phyloP scores from a whole-genome alignment of 2,888 invertebrate genomes.

The Isoperla grammatica region DNA sequence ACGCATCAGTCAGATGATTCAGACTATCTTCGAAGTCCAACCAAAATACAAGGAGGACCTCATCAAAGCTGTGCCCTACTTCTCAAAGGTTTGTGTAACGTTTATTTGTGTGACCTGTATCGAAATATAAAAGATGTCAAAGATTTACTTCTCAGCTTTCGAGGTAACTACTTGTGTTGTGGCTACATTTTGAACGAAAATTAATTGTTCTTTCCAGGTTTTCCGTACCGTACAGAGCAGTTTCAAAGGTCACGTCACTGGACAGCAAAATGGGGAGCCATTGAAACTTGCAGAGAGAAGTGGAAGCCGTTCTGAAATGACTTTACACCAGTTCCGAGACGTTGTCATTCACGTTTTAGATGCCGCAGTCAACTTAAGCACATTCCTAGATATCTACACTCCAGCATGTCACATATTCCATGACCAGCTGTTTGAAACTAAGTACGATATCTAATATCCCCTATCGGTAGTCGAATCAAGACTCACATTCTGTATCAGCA shows the following conservation, averaged over 20 bases:
- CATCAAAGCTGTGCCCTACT: conserved; percentile 48
- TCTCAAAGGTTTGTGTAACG: conserved; percentile 44
- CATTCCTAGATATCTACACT: conserved; percentile 63
- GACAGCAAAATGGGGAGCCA: conserved; percentile 35
- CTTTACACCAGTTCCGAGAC: conserved; percentile 54
- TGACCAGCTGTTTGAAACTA: conserved; percentile 50
- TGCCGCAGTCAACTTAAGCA: conserved; percentile 59
- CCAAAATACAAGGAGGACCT: conserved; percentile 61
- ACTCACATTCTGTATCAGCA: no score
- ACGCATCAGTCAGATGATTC: conserved; percentile 58
- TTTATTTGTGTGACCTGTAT: neutral
- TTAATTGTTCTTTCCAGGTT: conserved; percentile 37
- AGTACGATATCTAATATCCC: conserved; percentile 39
- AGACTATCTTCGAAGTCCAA: conserved; percentile 59
- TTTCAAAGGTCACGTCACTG: conserved; percentile 31
- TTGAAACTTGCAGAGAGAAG: conserved; percentile 36
- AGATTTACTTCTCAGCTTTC: no score
- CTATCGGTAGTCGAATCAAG: no score
- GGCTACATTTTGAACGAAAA: no score
- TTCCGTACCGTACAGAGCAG: conserved; percentile 39
- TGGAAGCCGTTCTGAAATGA: conserved; percentile 38
- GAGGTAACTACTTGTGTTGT: no score
- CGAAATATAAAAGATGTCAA: no score
- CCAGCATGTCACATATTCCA: conserved; percentile 50
- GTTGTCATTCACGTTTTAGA: conserved; percentile 64